Conservation (phyloP, 1,140 invertebrate species). For the Drosophila sucinea region DNA sequence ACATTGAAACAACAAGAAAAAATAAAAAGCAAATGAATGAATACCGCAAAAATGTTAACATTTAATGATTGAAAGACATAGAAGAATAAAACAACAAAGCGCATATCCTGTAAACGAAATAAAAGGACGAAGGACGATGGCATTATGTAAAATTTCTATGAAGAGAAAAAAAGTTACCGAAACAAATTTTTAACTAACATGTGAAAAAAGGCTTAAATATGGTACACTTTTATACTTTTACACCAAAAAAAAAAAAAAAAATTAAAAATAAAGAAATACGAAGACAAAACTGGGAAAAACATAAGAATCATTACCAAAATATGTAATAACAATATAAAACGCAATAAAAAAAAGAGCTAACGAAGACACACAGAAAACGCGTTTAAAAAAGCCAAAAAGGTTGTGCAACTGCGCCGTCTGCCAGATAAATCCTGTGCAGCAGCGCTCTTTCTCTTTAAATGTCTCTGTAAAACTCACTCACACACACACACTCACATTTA, state of each 20-base stretch:
- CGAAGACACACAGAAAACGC: conserved; percentile 51
- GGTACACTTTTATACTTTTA: conserved; percentile 82
- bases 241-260: conserved; percentile 64
- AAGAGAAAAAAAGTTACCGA: conserved; percentile 52
- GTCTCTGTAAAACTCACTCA: conserved; percentile 53
- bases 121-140: conserved; percentile 28
- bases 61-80: conserved; percentile 43
- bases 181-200: conserved; percentile 68
- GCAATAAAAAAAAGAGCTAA: conserved; percentile 15
- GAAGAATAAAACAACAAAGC: conserved; percentile 63
- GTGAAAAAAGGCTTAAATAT: conserved; percentile 53
- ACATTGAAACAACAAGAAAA: conserved; percentile 30
- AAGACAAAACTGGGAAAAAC: conserved; percentile 25
- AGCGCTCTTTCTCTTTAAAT: conserved; percentile 72
- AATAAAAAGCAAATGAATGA: conserved; percentile 18
- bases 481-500: conserved; percentile 27
- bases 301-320: conserved; percentile 10
- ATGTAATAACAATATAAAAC: conserved; percentile 14
- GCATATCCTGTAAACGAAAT: conserved; percentile 72
- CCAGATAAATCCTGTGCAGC: conserved; percentile 30
- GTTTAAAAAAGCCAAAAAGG: conserved; percentile 74
- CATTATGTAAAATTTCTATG: conserved; percentile 5
- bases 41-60: conserved; percentile 78
- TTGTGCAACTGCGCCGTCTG: conserved; percentile 72
- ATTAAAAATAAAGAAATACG: conserved; percentile 41